A percentile compares a stretch with the other conserved stretches of the same genome.
phyloP scores from a whole-genome alignment of 2,113 vertebrate genomes.

The Crotalus tigris region DNA sequence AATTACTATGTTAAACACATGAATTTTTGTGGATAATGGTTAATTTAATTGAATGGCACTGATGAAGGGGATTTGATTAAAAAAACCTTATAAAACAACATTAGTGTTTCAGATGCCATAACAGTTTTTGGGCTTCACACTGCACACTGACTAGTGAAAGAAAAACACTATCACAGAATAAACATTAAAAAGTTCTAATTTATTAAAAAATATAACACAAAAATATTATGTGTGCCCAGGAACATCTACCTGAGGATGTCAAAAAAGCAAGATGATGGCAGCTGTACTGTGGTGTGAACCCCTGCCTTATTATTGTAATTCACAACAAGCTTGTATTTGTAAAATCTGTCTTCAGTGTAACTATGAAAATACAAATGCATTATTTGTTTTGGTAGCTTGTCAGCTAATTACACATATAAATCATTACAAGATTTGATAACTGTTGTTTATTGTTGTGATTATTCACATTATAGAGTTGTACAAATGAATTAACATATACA shows the following conservation, averaged over 20 bases:
- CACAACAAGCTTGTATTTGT: too few species aligned
- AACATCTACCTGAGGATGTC: not conserved
- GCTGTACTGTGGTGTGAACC: not conserved
- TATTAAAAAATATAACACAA: not conserved
- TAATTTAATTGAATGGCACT: not conserved
- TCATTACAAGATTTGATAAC: accelerated
- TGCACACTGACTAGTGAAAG: not conserved
- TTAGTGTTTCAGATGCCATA: not conserved
- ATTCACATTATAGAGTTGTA: not conserved
- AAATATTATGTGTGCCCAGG: not conserved
- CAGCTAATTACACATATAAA: not conserved
- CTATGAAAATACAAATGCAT: not conserved
- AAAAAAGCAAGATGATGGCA: not conserved
- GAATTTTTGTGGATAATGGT: not conserved
- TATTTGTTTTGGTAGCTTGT: not conserved
- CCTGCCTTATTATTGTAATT: not conserved
- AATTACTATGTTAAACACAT: not conserved
- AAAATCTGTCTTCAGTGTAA: not conserved
- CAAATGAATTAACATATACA: not conserved
- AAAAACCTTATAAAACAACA: not conserved
- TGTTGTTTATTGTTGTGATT: not conserved
- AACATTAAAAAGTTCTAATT: not conserved
- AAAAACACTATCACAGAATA: not conserved
- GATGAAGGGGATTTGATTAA: not conserved
- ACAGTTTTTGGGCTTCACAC: not conserved